Base-by-base conservation (phyloP, 1,140 invertebrate genomes). In the Drosophila pachea region DNA sequence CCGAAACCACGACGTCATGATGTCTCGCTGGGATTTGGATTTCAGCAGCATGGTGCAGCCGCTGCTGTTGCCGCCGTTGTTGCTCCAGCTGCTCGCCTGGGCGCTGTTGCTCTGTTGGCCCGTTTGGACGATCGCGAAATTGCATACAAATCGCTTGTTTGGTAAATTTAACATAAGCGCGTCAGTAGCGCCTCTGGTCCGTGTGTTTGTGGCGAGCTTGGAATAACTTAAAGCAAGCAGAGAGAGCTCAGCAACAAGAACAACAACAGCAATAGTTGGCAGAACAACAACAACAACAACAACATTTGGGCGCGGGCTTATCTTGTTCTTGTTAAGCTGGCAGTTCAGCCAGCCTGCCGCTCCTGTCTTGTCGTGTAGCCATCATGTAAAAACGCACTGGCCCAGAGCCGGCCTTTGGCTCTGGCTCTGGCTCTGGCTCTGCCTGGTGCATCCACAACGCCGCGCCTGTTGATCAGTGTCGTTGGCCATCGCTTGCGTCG, bases 121-220 rank as follows among this genome's bases (percentile, higher is more conserved):
- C n/a, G 54, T 55, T 22, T 31, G 40, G 22, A 35, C 32, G 79
- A 73, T 84, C 74, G 76, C 71, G 54, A 79, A 87, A 87, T 87
- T 87, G 84, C 84, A 87, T 87, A 87, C 84, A 87, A 87, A 87
- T 87, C 78, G 84, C 58, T 87, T 87, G 84, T 87, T 87, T 87
- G 81, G 76, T 86, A 86, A 86, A 86, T 86, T 86, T 86, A 86
- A 86, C 81, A 86, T 86, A 86, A 86, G 81, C 82, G 76, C 82
- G 82, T 86, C 81, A 86, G 81, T 86, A 86, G 81, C 81, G 81
- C 81, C 81, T 86, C 81, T 79, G 76, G 64, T 74, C 53, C 52
- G 73, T 66, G 81, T 74, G 67, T 67, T 66, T 59, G 62, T 68
- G 76, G 79, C 81, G 68, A 84, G 76, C 61, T 76, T 84, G 74